phyloP scores from a whole-genome alignment of 2,888 invertebrate genomes.

The Drosophila algonquin region DNA sequence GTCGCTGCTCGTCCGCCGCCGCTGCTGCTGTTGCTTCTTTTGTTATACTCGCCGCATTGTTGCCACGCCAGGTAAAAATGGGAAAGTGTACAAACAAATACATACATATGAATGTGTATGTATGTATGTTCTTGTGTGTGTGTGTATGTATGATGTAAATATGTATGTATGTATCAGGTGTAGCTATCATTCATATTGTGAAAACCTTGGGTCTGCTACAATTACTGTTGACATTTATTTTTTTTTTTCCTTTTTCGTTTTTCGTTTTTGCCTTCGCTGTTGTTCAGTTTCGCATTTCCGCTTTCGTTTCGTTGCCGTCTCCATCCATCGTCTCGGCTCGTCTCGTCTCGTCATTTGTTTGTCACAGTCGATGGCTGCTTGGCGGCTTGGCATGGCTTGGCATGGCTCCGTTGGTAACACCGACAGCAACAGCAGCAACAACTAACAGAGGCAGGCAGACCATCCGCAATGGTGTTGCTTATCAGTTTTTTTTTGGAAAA shows the following conservation, averaged over 20 bases:
- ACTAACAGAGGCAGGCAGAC: not conserved
- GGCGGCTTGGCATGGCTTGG: constrained; percentile 23
- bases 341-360: constrained; percentile 51
- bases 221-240: constrained; percentile 72
- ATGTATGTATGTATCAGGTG: constrained; percentile 23
- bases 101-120: constrained; percentile 3
- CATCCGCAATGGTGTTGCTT: constrained; percentile 34
- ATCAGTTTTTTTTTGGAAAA: constrained; percentile 28
- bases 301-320: constrained; percentile 57
- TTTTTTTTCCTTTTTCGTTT: constrained; percentile 26
- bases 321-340: constrained; percentile 29
- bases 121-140: no score
- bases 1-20: not conserved
- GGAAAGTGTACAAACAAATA: constrained; percentile 48
- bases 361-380: constrained; percentile 60
- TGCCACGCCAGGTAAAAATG: constrained; percentile 69
- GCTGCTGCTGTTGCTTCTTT: constrained; percentile 35
- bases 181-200: constrained; percentile 70
- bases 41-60: constrained; percentile 68
- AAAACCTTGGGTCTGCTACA: constrained; percentile 75
- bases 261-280: constrained; percentile 48
- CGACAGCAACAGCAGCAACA: constrained; percentile 36
- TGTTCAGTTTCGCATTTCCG: constrained; percentile 74
- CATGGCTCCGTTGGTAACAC: constrained; percentile 64
- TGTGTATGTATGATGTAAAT: constrained; percentile 15